Evolutionary conservation across 2,797 vertebrate species (phyloP).

Genomic region (Pteronotus mesoamericanus): DNA sequence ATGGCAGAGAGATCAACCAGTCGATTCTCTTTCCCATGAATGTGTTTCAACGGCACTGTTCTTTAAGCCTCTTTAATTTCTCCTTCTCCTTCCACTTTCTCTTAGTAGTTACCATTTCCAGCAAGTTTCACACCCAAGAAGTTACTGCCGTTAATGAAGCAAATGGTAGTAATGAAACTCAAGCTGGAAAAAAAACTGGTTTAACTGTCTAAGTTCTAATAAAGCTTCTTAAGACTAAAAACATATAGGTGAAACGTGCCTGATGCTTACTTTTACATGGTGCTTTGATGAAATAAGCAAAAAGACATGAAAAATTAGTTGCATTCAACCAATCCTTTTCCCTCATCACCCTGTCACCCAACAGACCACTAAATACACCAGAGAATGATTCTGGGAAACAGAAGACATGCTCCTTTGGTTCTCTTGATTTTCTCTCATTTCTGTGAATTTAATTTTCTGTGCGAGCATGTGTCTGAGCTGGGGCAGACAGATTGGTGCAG

Average conservation of each 20-base stretch:
- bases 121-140: slow-evolving; percentile 63
- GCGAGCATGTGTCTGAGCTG: slow-evolving; percentile 63
- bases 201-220: slow-evolving; percentile 41
- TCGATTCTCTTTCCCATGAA: not conserved
- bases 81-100: slow-evolving; percentile 9
- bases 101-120: slow-evolving; percentile 62
- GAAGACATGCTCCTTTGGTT: slow-evolving; percentile 50
- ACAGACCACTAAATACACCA: slow-evolving; percentile 46
- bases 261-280: not conserved
- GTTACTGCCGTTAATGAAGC: slow-evolving; percentile 67
- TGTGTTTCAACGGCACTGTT: not conserved
- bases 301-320: slow-evolving; percentile 42
- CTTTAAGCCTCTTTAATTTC: slow-evolving; percentile 48
- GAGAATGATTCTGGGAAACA: slow-evolving; percentile 58
- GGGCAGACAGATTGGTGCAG: slow-evolving; percentile 68
- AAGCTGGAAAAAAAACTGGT: not conserved
- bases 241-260: not conserved
- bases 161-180: slow-evolving; percentile 69
- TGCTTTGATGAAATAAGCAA: slow-evolving; percentile 2
- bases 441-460: slow-evolving; percentile 72
- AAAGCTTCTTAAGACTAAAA: slow-evolving; percentile 47
- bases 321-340: slow-evolving; percentile 22
- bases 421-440: slow-evolving; percentile 72
- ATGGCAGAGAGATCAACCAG: not conserved
- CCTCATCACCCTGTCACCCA: not conserved